These are phyloP conservation scores for Acleris emargana DNA, from an alignment of 2,888 invertebrate genomes.

Conservation along the genomic window DNA sequence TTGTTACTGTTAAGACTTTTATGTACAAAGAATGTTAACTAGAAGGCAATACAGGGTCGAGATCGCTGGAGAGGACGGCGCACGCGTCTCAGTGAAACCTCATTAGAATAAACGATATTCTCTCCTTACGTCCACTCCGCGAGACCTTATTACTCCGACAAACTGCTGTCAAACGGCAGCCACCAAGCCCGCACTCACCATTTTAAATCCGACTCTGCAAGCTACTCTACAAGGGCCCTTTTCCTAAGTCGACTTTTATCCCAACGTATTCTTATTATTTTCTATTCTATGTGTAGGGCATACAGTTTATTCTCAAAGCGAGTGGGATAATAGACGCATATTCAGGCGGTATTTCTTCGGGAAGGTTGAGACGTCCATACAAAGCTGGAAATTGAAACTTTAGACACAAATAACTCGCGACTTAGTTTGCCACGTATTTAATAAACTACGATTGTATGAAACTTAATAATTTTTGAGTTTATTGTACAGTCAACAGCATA, in stretches of 20 bases:
- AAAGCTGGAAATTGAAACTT: slow-evolving; percentile 76
- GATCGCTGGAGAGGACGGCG: slow-evolving; percentile 52
- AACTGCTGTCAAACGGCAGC: slow-evolving; percentile 80
- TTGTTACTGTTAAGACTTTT: neutral
- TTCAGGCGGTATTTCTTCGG: slow-evolving; percentile 60
- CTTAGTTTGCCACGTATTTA: slow-evolving; percentile 36
- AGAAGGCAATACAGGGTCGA: slow-evolving; percentile 48
- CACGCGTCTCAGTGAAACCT: slow-evolving; percentile 69
- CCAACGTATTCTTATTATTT: slow-evolving; percentile 47
- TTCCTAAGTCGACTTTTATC: slow-evolving; percentile 43
- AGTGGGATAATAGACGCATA: slow-evolving; percentile 63
- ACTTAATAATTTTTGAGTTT: no score
- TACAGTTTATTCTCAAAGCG: slow-evolving; percentile 59
- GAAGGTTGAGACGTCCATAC: slow-evolving; percentile 74
- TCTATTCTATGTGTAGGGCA: slow-evolving; percentile 51
- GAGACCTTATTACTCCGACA: slow-evolving; percentile 82
- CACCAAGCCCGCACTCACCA: slow-evolving; percentile 44
- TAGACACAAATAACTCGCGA: slow-evolving; percentile 64
- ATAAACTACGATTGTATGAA: neutral
- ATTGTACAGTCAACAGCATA: no score
- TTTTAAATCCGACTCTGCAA: slow-evolving; percentile 53
- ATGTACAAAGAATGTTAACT: slow-evolving; percentile 46
- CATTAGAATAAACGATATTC: slow-evolving; percentile 84
- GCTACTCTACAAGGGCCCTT: slow-evolving; percentile 48
- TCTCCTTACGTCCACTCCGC: slow-evolving; percentile 81